phyloP scores from a whole-genome alignment of 2,113 vertebrate species.

The Xiphophorus couchianus region DNA sequence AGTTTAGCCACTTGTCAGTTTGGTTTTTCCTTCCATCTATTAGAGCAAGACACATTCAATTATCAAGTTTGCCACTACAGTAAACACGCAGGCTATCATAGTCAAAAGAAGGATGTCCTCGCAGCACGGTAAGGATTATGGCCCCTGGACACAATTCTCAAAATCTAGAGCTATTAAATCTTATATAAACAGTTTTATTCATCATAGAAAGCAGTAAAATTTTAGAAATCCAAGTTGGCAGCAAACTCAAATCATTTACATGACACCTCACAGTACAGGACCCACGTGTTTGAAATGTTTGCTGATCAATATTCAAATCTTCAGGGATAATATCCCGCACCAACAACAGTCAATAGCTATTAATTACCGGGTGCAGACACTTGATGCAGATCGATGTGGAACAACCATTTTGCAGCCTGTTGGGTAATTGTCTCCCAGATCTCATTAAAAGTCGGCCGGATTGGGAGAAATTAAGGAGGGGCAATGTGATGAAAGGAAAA shows the following conservation, averaged over 20 bases:
- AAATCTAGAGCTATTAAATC: neutral
- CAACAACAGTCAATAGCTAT: constrained; percentile 55
- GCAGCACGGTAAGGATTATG: neutral
- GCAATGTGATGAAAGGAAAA: constrained; percentile 1
- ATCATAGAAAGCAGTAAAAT: too few species aligned
- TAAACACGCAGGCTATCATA: neutral
- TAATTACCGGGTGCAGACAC: constrained; percentile 57
- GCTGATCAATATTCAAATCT: constrained; percentile 40
- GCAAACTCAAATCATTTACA: neutral
- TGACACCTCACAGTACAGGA: neutral
- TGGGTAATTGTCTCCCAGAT: constrained; percentile 69
- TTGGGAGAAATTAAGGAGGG: constrained; percentile 1
- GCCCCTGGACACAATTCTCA: too few species aligned
- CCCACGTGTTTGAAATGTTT: constrained; percentile 3
- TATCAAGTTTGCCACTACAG: neutral
- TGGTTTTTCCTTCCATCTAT: neutral
- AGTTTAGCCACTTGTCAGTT: neutral
- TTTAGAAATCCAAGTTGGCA: neutral
- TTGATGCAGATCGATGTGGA: constrained; percentile 55
- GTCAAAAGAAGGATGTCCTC: neutral
- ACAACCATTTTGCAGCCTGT: constrained; percentile 26
- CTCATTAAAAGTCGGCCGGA: constrained; percentile 60
- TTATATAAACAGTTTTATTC: neutral
- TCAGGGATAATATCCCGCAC: constrained; percentile 26
- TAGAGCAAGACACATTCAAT: neutral